A percentile compares a stretch with the other conserved stretches of the same genome.
Evolutionary conservation across 2,888 invertebrate species (phyloP).

Genomic region (Plagiodera versicolora): DNA sequence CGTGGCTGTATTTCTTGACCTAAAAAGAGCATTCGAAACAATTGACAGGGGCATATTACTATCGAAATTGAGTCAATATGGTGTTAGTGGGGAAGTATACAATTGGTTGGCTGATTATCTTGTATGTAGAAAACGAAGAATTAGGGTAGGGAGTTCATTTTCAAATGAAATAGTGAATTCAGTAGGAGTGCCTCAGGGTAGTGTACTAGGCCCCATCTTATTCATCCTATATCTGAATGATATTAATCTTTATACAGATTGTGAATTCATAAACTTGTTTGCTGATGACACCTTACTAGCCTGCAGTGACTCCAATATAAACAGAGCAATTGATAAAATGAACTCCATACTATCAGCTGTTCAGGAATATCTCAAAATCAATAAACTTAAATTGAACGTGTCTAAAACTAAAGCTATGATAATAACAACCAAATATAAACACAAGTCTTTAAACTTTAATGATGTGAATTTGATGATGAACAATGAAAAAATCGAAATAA

Average conservation of each 20-base stretch:
- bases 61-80: background rate
- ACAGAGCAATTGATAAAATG: background rate
- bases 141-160: background rate
- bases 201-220: background rate
- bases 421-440: background rate
- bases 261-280: background rate
- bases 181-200: too few relatives aligned
- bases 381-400: background rate
- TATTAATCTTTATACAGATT: background rate
- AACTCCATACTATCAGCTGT: background rate
- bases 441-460: background rate
- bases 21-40: background rate
- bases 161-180: background rate
- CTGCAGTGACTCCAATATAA: background rate
- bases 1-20: background rate
- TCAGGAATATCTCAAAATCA: background rate
- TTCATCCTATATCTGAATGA: background rate
- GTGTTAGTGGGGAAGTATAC: too few relatives aligned
- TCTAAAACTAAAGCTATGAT: background rate
- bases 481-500: background rate
- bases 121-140: background rate
- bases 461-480: background rate
- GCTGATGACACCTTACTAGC: background rate
- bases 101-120: too few relatives aligned
- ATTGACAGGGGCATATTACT: background rate